Evolutionary conservation across 2,113 vertebrate genomes (phyloP).

Genomic region (Stictonetta naevosa): DNA sequence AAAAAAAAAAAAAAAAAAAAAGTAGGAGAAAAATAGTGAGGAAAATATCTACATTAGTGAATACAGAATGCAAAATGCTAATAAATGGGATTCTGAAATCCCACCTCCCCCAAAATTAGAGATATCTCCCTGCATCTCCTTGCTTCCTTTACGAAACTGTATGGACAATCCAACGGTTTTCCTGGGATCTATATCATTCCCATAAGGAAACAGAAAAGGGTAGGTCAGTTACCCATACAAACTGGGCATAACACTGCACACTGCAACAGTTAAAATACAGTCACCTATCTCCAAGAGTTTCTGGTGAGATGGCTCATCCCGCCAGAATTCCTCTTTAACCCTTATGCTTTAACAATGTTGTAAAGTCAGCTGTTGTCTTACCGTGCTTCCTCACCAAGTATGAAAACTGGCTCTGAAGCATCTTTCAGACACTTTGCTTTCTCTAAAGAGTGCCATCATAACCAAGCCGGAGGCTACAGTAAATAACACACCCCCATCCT

Average conservation of each 20-base stretch:
- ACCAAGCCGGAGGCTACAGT: not conserved
- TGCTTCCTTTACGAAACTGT: not conserved
- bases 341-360: not conserved
- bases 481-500: not conserved
- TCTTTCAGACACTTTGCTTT: not conserved
- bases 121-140: not conserved
- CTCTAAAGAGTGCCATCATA: not conserved
- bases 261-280: not conserved
- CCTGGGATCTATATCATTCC: not conserved
- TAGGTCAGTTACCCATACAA: not conserved
- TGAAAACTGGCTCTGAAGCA: not conserved
- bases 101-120: not conserved
- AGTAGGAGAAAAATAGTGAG: not conserved
- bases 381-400: fast-evolving
- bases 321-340: not conserved
- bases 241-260: not conserved
- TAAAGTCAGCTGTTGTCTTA: not conserved
- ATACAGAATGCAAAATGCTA: not conserved
- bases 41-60: not conserved
- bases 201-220: not conserved
- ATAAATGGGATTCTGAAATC: not conserved
- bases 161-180: not conserved
- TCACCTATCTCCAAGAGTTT: not conserved
- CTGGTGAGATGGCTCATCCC: not conserved
- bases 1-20: not conserved